Percentiles rank a stretch among this genome's conserved stretches.
Evolutionary conservation across 2,888 invertebrate genomes (phyloP).

Genomic region (Platerodrilus igneus): DNA sequence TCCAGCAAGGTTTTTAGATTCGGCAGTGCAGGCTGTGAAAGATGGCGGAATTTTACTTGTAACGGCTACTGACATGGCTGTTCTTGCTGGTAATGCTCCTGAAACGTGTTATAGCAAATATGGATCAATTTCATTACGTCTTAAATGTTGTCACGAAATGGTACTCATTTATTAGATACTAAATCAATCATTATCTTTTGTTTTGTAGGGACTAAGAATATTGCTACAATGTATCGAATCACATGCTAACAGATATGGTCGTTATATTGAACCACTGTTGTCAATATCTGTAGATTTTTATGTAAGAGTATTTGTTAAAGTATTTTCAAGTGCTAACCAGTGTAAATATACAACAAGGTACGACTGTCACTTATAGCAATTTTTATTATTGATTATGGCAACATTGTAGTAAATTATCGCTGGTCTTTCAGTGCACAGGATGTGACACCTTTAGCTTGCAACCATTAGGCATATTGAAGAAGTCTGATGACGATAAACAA

Average conservation of each 20-base stretch:
- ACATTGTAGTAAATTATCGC: slow-evolving; percentile 69
- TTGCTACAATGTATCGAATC: slow-evolving; percentile 84
- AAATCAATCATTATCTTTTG: slow-evolving; percentile 11
- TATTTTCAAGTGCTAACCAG: slow-evolving; percentile 72
- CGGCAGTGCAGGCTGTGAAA: slow-evolving; percentile 74
- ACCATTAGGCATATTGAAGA: slow-evolving; percentile 64
- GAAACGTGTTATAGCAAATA: slow-evolving; percentile 93
- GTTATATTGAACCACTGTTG: slow-evolving; percentile 86
- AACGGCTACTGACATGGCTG: slow-evolving; percentile 97
- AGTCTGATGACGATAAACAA: slow-evolving; percentile 54
- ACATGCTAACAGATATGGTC: slow-evolving; percentile 88
- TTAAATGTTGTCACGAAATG: slow-evolving; percentile 93
- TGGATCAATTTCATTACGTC: slow-evolving; percentile 81
- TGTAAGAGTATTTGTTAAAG: slow-evolving; percentile 84
- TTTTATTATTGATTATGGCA: background rate
- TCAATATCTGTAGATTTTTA: slow-evolving; percentile 96
- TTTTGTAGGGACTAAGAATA: slow-evolving; percentile 80
- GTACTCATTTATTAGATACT: slow-evolving; percentile 47
- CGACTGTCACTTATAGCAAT: slow-evolving; percentile 30
- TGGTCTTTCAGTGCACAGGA: slow-evolving; percentile 85
- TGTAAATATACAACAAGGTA: slow-evolving; percentile 86
- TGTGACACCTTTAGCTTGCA: slow-evolving; percentile 79
- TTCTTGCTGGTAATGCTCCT: slow-evolving; percentile 90
- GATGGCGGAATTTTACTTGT: slow-evolving; percentile 86
- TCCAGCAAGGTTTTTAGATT: slow-evolving; percentile 86